Evolutionary conservation across 2,888 invertebrate genomes (phyloP).

Genomic region (Piscicola geometra): DNA sequence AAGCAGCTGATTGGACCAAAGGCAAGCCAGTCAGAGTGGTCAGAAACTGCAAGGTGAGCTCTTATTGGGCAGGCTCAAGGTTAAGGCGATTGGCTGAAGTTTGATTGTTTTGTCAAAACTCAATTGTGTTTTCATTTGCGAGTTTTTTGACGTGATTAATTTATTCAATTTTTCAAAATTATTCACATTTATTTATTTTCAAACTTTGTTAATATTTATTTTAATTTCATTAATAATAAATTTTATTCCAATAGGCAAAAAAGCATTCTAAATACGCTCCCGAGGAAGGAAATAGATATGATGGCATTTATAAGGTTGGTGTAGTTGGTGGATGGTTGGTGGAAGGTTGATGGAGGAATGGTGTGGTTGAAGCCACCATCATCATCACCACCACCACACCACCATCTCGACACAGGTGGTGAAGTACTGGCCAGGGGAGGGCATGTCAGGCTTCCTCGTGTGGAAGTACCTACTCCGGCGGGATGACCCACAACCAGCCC

Average conservation of each 20-base stretch:
- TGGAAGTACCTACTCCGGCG: constrained; percentile 74
- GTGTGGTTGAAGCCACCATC: background rate
- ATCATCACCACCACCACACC: too few species aligned
- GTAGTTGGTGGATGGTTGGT: too few species aligned
- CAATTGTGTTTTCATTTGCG: too few species aligned
- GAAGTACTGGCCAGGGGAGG: constrained; percentile 73
- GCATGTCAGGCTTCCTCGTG: constrained; percentile 71
- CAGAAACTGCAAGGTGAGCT: constrained; percentile 68
- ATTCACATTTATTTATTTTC: too few species aligned
- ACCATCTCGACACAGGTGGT: constrained; percentile 65
- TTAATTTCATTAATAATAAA: too few species aligned
- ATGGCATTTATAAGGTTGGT: constrained; percentile 73
- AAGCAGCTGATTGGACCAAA: constrained; percentile 67
- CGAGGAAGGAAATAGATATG: constrained; percentile 68
- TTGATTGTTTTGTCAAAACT: too few species aligned
- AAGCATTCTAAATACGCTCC: constrained; percentile 77
- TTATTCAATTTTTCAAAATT: too few species aligned
- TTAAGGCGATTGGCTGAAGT: too few species aligned
- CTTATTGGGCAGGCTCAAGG: too few species aligned
- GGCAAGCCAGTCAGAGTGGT: constrained; percentile 77
- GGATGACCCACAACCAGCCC: constrained; percentile 73
- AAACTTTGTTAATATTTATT: too few species aligned
- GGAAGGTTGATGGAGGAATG: background rate
- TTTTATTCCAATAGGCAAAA: constrained; percentile 58
- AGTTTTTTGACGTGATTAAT: too few species aligned